A percentile compares a stretch with the other conserved stretches of the same genome.
These are phyloP conservation scores for Falco punctatus DNA, from an alignment of 2,113 vertebrate genomes.

Conservation along the genomic window DNA sequence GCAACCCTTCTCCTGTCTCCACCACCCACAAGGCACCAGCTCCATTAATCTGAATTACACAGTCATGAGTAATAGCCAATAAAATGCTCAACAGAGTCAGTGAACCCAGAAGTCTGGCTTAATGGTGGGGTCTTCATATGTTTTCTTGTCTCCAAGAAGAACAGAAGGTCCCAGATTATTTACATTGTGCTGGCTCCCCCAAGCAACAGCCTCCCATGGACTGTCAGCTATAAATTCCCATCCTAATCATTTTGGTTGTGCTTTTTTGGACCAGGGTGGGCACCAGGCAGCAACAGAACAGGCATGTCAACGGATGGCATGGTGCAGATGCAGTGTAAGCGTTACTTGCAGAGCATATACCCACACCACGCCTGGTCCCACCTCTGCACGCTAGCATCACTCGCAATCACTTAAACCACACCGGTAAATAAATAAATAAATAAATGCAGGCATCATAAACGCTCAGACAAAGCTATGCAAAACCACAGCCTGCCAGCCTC, in stretches of 20 bases:
- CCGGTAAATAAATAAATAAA: not conserved
- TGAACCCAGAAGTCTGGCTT: not conserved
- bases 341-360: not conserved
- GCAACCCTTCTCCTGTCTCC: not conserved
- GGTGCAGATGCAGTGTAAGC: not conserved
- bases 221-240: slow-evolving; percentile 52
- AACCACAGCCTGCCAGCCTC: not conserved
- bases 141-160: not conserved
- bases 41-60: not conserved
- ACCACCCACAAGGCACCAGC: not conserved
- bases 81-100: not conserved
- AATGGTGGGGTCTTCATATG: not conserved
- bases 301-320: not conserved
- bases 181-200: slow-evolving; percentile 29
- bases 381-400: not conserved
- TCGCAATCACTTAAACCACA: rapidly evolving
- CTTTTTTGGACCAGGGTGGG: not conserved
- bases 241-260: slow-evolving; percentile 15
- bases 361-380: not conserved
- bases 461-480: not conserved
- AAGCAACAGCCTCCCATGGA: slow-evolving; percentile 40
- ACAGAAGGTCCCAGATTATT: slow-evolving; percentile 34
- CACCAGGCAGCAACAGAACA: not conserved
- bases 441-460: not conserved
- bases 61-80: not conserved